phyloP scores from a whole-genome alignment of 2,113 vertebrate species.

The Syngnathus floridae region DNA sequence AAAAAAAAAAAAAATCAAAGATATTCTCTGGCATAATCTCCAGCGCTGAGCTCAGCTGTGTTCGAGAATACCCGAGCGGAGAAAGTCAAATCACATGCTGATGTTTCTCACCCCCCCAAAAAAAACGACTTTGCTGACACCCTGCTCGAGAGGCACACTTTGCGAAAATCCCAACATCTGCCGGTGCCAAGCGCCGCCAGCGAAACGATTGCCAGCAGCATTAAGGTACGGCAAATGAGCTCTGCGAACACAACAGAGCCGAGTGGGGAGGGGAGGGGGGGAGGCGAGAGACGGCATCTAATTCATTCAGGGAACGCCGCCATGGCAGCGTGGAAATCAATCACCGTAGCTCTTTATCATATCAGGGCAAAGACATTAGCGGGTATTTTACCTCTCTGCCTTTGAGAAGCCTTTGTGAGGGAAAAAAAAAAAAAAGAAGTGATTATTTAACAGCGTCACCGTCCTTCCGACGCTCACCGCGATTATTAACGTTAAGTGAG shows the following conservation, averaged over 20 bases:
- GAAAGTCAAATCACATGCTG: constrained; percentile 8
- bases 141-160: constrained; percentile 25
- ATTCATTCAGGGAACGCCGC: constrained; percentile 31
- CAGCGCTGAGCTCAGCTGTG: constrained; percentile 42
- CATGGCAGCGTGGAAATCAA: constrained; percentile 41
- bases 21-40: constrained; percentile 49
- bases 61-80: constrained; percentile 18
- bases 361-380: constrained; percentile 35
- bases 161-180: constrained; percentile 38
- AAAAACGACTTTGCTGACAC: constrained; percentile 15
- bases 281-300: constrained; percentile 22
- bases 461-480: constrained; percentile 33
- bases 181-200: constrained; percentile 29
- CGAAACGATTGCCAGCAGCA: constrained; percentile 27
- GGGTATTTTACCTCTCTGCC: constrained; percentile 22
- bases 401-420: constrained; percentile 3
- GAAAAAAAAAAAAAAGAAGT: not conserved
- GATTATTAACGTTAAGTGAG: constrained; percentile 38
- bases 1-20: constrained; percentile 32
- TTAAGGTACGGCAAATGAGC: constrained; percentile 33
- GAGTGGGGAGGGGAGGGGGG: not conserved
- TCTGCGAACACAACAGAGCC: not conserved
- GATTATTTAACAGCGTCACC: not conserved
- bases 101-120: not conserved
- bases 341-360: constrained; percentile 48